These are phyloP conservation scores for Hemibagrus wyckioides DNA, from an alignment of 2,113 vertebrate species.

Conservation along the genomic window DNA sequence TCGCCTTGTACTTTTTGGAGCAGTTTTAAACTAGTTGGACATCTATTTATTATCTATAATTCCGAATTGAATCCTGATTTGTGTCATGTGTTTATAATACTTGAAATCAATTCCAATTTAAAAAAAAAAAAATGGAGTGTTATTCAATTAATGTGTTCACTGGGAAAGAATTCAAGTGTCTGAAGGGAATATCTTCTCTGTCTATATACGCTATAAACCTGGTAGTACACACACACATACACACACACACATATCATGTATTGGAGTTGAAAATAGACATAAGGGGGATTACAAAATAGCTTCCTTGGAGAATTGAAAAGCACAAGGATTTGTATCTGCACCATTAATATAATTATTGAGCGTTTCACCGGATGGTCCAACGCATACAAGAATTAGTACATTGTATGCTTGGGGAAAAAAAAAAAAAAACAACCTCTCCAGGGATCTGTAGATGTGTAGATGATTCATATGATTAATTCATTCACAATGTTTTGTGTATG, in stretches of 20 bases:
- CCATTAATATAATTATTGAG: background rate
- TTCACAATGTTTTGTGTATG: background rate
- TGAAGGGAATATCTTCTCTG: background rate
- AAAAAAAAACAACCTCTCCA: background rate
- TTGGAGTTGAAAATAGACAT: constrained; percentile 1
- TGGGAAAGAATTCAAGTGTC: background rate
- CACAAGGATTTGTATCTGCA: background rate
- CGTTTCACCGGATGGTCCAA: background rate
- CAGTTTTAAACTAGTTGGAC: too few relatives aligned
- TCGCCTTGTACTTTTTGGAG: too few relatives aligned
- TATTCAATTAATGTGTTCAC: background rate
- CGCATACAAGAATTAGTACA: background rate
- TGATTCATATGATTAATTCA: constrained; percentile 11
- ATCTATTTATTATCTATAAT: background rate
- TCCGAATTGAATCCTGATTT: background rate
- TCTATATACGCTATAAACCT: background rate
- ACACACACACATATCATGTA: background rate
- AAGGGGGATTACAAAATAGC: background rate
- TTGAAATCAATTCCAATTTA: background rate
- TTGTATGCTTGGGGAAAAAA: background rate
- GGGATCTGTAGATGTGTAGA: background rate
- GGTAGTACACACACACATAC: background rate
- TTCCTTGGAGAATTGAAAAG: background rate
- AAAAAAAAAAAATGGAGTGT: background rate
- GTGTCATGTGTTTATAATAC: background rate